phyloP scores from a whole-genome alignment of 2,888 invertebrate genomes.

The Mythimna albipuncta region DNA sequence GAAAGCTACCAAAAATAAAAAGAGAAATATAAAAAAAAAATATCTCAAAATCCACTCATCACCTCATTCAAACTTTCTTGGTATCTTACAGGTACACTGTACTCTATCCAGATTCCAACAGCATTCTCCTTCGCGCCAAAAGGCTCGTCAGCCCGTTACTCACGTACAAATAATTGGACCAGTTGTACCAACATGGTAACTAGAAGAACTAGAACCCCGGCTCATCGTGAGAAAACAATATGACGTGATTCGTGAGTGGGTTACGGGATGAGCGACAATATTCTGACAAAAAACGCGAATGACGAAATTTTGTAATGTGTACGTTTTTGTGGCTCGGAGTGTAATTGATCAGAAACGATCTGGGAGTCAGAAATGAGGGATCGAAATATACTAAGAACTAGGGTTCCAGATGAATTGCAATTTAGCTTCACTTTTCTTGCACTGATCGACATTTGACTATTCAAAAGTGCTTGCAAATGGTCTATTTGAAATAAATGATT shows the following conservation, averaged over 20 bases:
- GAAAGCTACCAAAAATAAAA: not conserved
- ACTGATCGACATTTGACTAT: too few species aligned
- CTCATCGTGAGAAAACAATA: conserved; percentile 51
- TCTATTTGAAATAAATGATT: too few species aligned
- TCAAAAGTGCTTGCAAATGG: too few species aligned
- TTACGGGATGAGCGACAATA: conserved; percentile 24
- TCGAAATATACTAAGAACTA: not conserved
- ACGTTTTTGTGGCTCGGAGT: not conserved
- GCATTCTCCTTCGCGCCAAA: conserved; percentile 51
- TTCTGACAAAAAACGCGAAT: conserved; percentile 14
- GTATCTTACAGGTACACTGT: not conserved
- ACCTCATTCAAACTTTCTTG: not conserved
- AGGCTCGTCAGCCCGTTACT: conserved; percentile 27
- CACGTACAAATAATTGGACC: conserved; percentile 46
- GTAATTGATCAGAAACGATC: not conserved
- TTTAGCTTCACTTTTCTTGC: too few species aligned
- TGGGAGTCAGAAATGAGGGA: not conserved
- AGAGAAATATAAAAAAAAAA: not conserved
- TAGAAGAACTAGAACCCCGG: conserved; percentile 40
- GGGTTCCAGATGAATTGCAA: not conserved
- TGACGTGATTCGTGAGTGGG: conserved; percentile 44
- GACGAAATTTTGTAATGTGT: conserved; percentile 19
- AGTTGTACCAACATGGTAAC: conserved; percentile 51
- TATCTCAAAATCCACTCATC: not conserved
- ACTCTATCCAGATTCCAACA: conserved; percentile 29